Base-by-base conservation (phyloP, 2,113 vertebrate species). In the Bos indicus region DNA sequence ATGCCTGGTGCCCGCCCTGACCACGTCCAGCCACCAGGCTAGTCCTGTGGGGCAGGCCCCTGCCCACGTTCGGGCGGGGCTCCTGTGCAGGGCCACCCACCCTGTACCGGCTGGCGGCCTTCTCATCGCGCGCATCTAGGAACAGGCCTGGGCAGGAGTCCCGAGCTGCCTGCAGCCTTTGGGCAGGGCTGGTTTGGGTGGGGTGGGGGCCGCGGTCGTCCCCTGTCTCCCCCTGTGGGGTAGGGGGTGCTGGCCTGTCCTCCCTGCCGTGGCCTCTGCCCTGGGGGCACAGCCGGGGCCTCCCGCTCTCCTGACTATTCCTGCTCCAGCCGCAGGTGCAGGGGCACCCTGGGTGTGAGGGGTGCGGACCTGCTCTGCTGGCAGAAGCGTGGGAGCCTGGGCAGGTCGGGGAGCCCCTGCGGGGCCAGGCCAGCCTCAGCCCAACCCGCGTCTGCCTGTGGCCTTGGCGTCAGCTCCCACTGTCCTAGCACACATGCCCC, bases 91-190 rank as follows among this genome's bases (percentile, higher is more conserved):
- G 62, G 52, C 94, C 54, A 21, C 88, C 74, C 62, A 40, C 59
- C 64, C 19, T 0, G 0, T 5, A 19, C 52, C 2, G 0, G 3
- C 54, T 7, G 43, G 28, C 25, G 0, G 85, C 52, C 59, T 10
- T n/a, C 88, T 16, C 28, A 4, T 46, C 4, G 6, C 0, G 4
- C 33, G 17, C 67, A 36, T 54, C 62, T 56, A 2, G 30, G 92
- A 62, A n/a, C 88, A 95, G 90, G 96, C 84, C 96, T 26, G 52
- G 90, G 80, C 92, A 87, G 88, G 51, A 33, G 46, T 40, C 6
- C 91, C 0, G 11, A 9, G 46, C 54, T n/a, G 56, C 33, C 28
- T 4, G 19, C 51, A 43, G 84, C 46, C 28, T 71, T 71, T 30
- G 40, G 40, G 77, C 0, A 30, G 88, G 43, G 40, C 6, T 2